Evolutionary conservation across 1,140 invertebrate species (phyloP).

Genomic region (Sycophaga agraensis): DNA sequence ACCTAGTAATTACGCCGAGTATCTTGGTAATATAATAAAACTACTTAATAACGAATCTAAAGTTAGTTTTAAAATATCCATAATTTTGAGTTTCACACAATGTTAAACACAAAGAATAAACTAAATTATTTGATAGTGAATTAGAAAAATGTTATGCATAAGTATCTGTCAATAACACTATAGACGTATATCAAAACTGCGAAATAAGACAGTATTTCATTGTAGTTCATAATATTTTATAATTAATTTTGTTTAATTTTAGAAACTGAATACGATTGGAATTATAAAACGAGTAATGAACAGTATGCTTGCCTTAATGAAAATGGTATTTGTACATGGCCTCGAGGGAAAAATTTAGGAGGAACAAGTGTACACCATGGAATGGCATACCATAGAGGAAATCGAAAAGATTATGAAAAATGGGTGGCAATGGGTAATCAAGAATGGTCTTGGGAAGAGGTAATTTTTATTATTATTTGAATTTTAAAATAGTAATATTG

Average conservation of each 20-base stretch:
- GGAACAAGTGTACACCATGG: conserved; percentile 65
- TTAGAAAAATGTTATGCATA: too few relatives aligned
- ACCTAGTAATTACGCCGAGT: conserved; percentile 39
- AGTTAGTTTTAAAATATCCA: too few relatives aligned
- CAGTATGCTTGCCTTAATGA: conserved; percentile 73
- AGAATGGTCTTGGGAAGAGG: conserved; percentile 66
- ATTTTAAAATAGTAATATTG: background rate
- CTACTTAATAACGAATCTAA: too few relatives aligned
- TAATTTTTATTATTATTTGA: conserved; percentile 30
- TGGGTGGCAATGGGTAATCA: conserved; percentile 59
- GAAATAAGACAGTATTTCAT: background rate
- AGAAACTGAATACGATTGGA: conserved; percentile 82
- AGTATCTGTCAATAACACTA: too few relatives aligned
- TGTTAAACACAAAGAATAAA: too few relatives aligned
- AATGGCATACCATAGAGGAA: conserved; percentile 71
- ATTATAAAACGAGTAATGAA: conserved; percentile 84
- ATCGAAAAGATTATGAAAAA: conserved; percentile 63
- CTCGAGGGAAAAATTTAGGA: conserved; percentile 56
- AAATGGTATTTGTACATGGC: conserved; percentile 47
- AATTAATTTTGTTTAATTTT: too few relatives aligned
- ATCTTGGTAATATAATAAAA: conserved; percentile 45
- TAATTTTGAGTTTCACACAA: too few relatives aligned
- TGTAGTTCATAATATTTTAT: background rate
- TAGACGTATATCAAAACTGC: too few relatives aligned
- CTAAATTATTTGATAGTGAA: too few relatives aligned